Percentiles rank a stretch among this genome's conserved stretches.
These are phyloP conservation scores for Ornithoptera priamus DNA, from an alignment of 2,888 invertebrate species.

Conservation along the genomic window DNA sequence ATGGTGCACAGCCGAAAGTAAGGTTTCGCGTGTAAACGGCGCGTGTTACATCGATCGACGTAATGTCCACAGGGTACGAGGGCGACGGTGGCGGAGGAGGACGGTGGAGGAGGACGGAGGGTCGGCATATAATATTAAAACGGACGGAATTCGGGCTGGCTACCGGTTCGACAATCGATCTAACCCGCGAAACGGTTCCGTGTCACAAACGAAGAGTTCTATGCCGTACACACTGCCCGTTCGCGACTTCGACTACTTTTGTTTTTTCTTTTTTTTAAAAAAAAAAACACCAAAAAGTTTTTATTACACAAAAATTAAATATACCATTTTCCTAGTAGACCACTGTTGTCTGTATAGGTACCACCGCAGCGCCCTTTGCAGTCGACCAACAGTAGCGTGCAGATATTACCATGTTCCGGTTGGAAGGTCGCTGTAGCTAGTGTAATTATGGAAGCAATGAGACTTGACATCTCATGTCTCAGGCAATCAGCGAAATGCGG, in stretches of 20 bases:
- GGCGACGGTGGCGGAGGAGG: slow-evolving; percentile 1
- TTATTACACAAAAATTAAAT: too few species aligned
- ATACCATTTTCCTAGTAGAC: too few species aligned
- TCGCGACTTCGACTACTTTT: too few species aligned
- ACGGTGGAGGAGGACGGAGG: slow-evolving; percentile 13
- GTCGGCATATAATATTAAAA: slow-evolving; percentile 40
- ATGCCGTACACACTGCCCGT: background rate
- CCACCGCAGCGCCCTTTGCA: too few species aligned
- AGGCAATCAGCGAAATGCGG: too few species aligned
- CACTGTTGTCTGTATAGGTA: too few species aligned
- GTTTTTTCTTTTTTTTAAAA: background rate
- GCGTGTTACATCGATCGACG: slow-evolving; percentile 34
- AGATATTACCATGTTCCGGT: too few species aligned
- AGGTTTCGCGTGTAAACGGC: slow-evolving; percentile 23
- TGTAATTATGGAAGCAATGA: too few species aligned
- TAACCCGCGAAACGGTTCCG: slow-evolving; percentile 14
- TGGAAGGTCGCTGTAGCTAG: too few species aligned
- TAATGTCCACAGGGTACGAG: slow-evolving; percentile 37
- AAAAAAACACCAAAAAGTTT: slow-evolving; percentile 1
- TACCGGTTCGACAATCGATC: slow-evolving; percentile 34
- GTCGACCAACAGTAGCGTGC: too few species aligned
- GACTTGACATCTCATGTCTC: too few species aligned
- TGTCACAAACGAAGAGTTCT: background rate
- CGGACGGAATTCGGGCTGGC: slow-evolving; percentile 36
- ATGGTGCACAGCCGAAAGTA: slow-evolving; percentile 13